Evolutionary conservation across 2,888 invertebrate genomes (phyloP), one percentile per base, ranked within the genome.

Genomic region (Caenorhabditis sp.): DNA sequence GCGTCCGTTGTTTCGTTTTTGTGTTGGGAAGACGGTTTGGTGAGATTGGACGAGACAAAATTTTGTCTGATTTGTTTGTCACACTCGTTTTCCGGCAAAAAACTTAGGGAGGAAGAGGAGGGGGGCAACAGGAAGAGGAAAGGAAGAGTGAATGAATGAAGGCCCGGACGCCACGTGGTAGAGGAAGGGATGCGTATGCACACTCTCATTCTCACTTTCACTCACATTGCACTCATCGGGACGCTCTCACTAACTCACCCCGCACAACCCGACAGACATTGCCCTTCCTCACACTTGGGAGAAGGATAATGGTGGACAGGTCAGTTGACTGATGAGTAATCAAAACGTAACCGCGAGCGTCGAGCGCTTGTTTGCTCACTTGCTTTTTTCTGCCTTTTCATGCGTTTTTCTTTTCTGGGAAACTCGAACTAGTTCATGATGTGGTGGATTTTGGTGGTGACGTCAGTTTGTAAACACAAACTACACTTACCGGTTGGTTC

Each of bases 321-420:
- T 58, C 58, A 59, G 43, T 43, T 58, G 68, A 68, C 68, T 68
- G 68, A 68, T 68, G 68, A 68, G 58, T 68, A 68, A 68, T 68
- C 58, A 66, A 48, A 66, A 26, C 15, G 35, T 13, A 13, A 35
- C 35, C 11, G 13, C 35, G 2, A 35, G 35, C 4, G 11, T 35
- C 35, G 35, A 35, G 13, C 35, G 35, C 35, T 13, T 27, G 48
- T 48, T 48, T 48, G 48, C 48, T 27, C 48, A 22, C 7, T 30
- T 9, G 48, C 35, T 13, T 35, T 35, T 13, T 35, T n/a, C n/a
- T n/a, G 22, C 48, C 8, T 26, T 46, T 26, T 46, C 46, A 46
- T 46, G 46, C 46, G 26, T 46, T 46, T 26, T 8, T 41, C 8
- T 46, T 26, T 8, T 41, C 8, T 41, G 7, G 41, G 41, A 15